Evolutionary conservation across 2,113 vertebrate genomes (phyloP), one percentile per base, ranked within the genome.

Genomic region (Ageneiosus marmoratus): DNA sequence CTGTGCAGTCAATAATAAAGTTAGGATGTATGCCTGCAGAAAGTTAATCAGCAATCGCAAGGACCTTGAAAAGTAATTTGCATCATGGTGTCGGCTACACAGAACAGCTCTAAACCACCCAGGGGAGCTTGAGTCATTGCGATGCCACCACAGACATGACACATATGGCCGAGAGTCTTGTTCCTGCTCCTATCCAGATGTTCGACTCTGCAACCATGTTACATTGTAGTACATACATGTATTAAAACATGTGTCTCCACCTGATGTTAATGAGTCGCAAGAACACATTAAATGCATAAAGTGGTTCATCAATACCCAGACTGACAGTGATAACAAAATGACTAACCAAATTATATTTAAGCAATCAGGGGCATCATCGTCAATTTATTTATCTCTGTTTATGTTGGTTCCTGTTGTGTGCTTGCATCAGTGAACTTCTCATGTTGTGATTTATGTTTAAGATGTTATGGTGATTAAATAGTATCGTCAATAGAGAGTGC

Each of bases 1-100:
- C 97, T 97, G 94, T 95, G 96, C 95, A 99, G 98, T 99, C 98
- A 99, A 99, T 99, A 99, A 99, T 98, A 98, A 99, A 99, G 97
- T 99, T 96, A 96, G 95, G 94, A 97, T 96, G 96, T 95, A 96
- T 95, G 97, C 95, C 94, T 92, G 91, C 91, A 87, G 98, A 98
- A 99, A 98, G 96, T 95, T 99, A 98, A 99, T 97, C 93, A 97
- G 96, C 94, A 92, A 92, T 92, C 93, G 94, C 96, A 98, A 98
- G 96, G 97, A 99, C 96, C 96, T 97, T 97, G 95, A 93, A 97
- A 98, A 97, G 96, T 97, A 96, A 95, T 97, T 96, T 91, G 95
- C 93, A 95, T 96, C 94, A 93, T 93, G 93, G 92, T 94, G 93
- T 92, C 89, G 93, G 93, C 94, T 93, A 94, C 91, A 90, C 89